These are phyloP conservation scores for Garrulus glandarius DNA, from an alignment of 2,797 vertebrate species.

Conservation along the genomic window DNA sequence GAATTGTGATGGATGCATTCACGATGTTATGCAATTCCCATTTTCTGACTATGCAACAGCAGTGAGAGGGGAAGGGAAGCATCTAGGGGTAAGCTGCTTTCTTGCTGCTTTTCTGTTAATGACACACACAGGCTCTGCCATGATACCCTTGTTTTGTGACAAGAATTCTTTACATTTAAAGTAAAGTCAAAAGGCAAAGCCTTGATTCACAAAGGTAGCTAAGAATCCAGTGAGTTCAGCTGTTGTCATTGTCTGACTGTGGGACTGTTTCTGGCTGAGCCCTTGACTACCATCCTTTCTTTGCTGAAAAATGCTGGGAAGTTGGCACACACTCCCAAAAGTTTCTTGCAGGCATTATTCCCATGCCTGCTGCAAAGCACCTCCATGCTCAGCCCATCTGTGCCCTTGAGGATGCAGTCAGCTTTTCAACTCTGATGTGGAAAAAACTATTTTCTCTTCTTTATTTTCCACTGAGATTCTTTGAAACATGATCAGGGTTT, in stretches of 20 bases:
- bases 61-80: background rate
- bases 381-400: background rate
- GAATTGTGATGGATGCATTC: background rate
- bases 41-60: background rate
- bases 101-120: background rate
- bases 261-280: background rate
- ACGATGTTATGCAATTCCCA: background rate
- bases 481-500: background rate
- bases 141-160: background rate
- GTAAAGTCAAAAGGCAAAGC: background rate
- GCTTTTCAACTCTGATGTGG: constrained; percentile 8
- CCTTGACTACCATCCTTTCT: background rate
- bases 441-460: background rate
- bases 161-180: background rate
- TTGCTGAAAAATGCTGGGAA: background rate
- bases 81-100: background rate
- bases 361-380: background rate
- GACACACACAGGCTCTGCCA: background rate
- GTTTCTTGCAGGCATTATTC: background rate
- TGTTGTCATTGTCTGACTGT: background rate
- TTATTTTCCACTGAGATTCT: background rate
- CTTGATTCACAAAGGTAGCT: background rate
- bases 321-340: background rate
- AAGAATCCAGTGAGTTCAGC: background rate
- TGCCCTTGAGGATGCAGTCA: background rate